Percentiles rank a stretch among this genome's conserved stretches.
Conservation (phyloP, 2,888 invertebrate species). For the Drosophila emarginata region DNA sequence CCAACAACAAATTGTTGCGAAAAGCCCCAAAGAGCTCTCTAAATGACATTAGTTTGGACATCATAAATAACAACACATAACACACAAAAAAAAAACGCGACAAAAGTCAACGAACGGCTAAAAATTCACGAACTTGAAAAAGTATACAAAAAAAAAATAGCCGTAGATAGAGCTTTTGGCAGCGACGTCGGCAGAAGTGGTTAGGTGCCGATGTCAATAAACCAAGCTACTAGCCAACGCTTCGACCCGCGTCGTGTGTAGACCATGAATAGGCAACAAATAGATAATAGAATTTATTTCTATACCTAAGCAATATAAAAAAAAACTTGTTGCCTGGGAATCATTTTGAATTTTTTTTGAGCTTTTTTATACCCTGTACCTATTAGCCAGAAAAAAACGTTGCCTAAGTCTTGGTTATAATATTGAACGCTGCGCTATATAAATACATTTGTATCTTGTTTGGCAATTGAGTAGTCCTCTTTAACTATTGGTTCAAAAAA, state of each 20-base stretch:
- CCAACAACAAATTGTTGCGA: slow-evolving; percentile 24
- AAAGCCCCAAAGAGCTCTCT: slow-evolving; percentile 33
- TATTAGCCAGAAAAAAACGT: neutral
- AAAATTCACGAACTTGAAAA: slow-evolving; percentile 77
- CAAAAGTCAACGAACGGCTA: slow-evolving; percentile 75
- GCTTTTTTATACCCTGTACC: neutral
- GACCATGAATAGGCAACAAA: slow-evolving; percentile 56
- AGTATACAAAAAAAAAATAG: slow-evolving; percentile 22
- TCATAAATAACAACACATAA: slow-evolving; percentile 53
- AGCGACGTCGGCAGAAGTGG: slow-evolving; percentile 34
- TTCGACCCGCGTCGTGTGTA: slow-evolving; percentile 52
- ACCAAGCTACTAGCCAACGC: slow-evolving; percentile 57
- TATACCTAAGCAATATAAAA: slow-evolving; percentile 19
- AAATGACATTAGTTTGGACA: slow-evolving; percentile 69
- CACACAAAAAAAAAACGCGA: slow-evolving; percentile 34
- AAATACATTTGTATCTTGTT: no score
- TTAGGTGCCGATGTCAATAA: slow-evolving; percentile 67
- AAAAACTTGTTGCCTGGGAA: slow-evolving; percentile 57
- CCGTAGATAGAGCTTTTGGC: slow-evolving; percentile 34
- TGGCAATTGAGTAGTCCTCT: no score
- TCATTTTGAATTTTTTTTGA: neutral
- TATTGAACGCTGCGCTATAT: no score
- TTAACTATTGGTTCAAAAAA: no score
- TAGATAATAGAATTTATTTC: slow-evolving; percentile 23
- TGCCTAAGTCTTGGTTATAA: no score